Percentiles rank a stretch among this genome's conserved stretches.
These are phyloP conservation scores for Gerosis bhagava DNA, from an alignment of 2,888 invertebrate species.

Conservation along the genomic window DNA sequence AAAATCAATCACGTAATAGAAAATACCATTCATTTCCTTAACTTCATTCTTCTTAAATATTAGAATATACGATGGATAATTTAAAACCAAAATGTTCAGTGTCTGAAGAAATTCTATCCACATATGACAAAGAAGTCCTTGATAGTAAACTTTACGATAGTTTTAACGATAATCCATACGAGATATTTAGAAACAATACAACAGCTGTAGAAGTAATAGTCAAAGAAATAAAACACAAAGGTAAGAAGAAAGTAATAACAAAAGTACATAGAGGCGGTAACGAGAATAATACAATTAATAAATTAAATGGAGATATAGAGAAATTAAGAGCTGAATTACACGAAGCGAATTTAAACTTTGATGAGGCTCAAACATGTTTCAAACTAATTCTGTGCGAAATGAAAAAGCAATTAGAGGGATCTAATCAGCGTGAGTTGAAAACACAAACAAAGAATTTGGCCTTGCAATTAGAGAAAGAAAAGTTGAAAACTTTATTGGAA, in stretches of 20 bases:
- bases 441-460: slow-evolving; percentile 46
- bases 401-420: slow-evolving; percentile 53
- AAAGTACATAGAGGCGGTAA: slow-evolving; percentile 15
- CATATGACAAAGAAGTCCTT: slow-evolving; percentile 35
- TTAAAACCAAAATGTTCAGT: slow-evolving; percentile 38
- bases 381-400: slow-evolving; percentile 51
- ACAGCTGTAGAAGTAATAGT: slow-evolving; percentile 66
- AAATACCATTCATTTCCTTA: no score
- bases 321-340: slow-evolving; percentile 47
- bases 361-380: slow-evolving; percentile 45
- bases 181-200: slow-evolving; percentile 63
- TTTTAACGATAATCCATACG: slow-evolving; percentile 42
- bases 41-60: no score
- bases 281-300: slow-evolving; percentile 30
- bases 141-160: slow-evolving; percentile 17
- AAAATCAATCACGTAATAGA: no score
- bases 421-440: slow-evolving; percentile 51
- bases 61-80: slow-evolving; percentile 39
- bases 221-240: slow-evolving; percentile 52
- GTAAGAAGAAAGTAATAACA: slow-evolving; percentile 31
- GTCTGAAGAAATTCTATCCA: slow-evolving; percentile 37
- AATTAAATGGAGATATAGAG: slow-evolving; percentile 45
- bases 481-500: slow-evolving; percentile 52
- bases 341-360: slow-evolving; percentile 42
- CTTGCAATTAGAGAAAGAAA: slow-evolving; percentile 63